phyloP scores from a whole-genome alignment of 2,113 vertebrate species.

The Pao palembangensis region DNA sequence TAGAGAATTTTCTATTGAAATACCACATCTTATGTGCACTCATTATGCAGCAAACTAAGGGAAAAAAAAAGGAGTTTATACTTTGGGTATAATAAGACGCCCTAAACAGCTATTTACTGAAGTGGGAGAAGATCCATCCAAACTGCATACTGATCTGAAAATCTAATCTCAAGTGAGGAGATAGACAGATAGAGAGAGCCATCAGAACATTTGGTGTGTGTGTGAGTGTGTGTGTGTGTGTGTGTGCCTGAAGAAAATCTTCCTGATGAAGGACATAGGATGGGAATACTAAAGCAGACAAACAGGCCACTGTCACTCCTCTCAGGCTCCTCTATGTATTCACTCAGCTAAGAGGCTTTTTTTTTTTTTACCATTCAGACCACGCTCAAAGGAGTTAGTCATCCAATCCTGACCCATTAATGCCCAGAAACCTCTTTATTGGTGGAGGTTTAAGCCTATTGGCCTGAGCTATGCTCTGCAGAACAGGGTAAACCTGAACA shows the following conservation, averaged over 20 bases:
- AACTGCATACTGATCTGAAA: slow-evolving; percentile 60
- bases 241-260: slow-evolving; percentile 43
- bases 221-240: slow-evolving; percentile 17
- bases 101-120: slow-evolving; percentile 45
- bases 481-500: slow-evolving; percentile 69
- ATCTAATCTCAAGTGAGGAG: slow-evolving; percentile 51
- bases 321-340: slow-evolving; percentile 71
- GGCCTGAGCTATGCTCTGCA: slow-evolving; percentile 59
- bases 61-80: slow-evolving; percentile 25
- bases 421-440: slow-evolving; percentile 73
- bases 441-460: slow-evolving; percentile 71
- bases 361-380: slow-evolving; percentile 65
- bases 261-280: slow-evolving; percentile 65
- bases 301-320: slow-evolving; percentile 69
- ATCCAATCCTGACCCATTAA: slow-evolving; percentile 73
- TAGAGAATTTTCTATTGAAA: slow-evolving; percentile 16
- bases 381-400: slow-evolving; percentile 73
- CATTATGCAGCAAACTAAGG: slow-evolving; percentile 18
- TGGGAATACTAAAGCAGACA: slow-evolving; percentile 71
- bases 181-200: slow-evolving; percentile 38
- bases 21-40: slow-evolving; percentile 18
- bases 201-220: slow-evolving; percentile 46
- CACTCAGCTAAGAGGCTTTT: slow-evolving; percentile 70
- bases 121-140: slow-evolving; percentile 33
- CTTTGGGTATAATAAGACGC: slow-evolving; percentile 31